phyloP scores from a whole-genome alignment of 2,797 vertebrate species.

The Melanotaenia pygmaea region DNA sequence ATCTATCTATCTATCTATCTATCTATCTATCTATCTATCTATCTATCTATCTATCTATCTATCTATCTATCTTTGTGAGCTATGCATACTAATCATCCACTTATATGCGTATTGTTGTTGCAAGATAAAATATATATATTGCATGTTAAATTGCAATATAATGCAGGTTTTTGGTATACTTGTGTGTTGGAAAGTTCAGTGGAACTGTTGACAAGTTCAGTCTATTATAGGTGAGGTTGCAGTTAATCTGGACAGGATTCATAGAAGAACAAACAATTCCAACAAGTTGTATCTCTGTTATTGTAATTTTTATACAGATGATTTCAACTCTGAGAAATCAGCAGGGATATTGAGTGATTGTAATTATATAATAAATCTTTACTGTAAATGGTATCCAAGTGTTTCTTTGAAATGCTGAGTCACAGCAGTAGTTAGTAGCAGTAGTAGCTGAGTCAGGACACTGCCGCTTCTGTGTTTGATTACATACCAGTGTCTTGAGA shows the following conservation, averaged over 20 bases:
- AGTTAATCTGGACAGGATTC: conserved; percentile 18
- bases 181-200: not conserved
- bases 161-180: not conserved
- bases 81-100: not conserved
- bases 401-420: conserved; percentile 68
- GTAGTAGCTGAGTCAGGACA: conserved; percentile 71
- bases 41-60: too few relatives aligned
- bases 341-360: conserved; percentile 15
- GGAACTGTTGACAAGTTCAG: conserved; percentile 9
- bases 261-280: conserved; percentile 8
- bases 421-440: conserved; percentile 64
- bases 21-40: too few relatives aligned
- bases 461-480: conserved; percentile 67
- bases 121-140: not conserved
- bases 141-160: not conserved
- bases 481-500: conserved; percentile 55
- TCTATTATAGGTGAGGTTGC: conserved; percentile 17
- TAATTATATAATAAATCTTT: conserved; percentile 50
- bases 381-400: conserved; percentile 49
- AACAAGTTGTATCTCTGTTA: not conserved
- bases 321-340: conserved; percentile 31
- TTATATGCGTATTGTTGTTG: not conserved
- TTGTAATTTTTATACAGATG: conserved; percentile 13
- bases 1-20: too few relatives aligned
- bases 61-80: too few relatives aligned